Evolutionary conservation across 2,113 vertebrate species (phyloP).

Genomic region (Cettia cetti): DNA sequence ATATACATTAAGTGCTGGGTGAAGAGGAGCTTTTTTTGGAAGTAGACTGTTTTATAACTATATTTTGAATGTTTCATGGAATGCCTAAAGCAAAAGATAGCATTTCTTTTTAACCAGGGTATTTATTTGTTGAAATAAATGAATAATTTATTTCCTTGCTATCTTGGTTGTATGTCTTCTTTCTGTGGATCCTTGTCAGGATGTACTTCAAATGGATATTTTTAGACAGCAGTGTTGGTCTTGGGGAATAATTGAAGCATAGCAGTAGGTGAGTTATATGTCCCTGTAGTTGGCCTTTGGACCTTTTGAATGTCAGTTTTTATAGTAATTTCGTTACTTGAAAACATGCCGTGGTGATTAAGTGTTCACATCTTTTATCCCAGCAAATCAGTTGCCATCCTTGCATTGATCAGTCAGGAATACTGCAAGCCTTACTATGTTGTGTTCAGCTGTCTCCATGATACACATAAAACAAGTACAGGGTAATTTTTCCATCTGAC

Average conservation of each 20-base stretch:
- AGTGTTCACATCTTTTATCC: constrained; percentile 57
- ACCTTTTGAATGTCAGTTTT: constrained; percentile 58
- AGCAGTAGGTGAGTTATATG: constrained; percentile 62
- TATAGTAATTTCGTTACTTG: constrained; percentile 42
- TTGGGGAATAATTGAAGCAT: constrained; percentile 65
- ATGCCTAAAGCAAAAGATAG: constrained; percentile 40
- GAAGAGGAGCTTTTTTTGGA: background rate
- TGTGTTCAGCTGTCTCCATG: constrained; percentile 25
- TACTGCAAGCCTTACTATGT: constrained; percentile 49
- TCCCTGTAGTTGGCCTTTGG: constrained; percentile 62
- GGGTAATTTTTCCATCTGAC: constrained; percentile 28
- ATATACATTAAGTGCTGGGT: background rate
- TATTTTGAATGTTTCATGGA: constrained; percentile 37
- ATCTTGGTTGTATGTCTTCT: constrained; percentile 62
- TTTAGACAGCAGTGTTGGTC: constrained; percentile 64
- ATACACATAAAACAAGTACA: background rate
- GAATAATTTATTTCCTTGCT: constrained; percentile 64
- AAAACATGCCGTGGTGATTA: constrained; percentile 53
- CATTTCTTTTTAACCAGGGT: constrained; percentile 28
- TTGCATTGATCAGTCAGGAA: constrained; percentile 51
- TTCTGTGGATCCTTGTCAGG: constrained; percentile 64
- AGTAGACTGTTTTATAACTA: constrained; percentile 21
- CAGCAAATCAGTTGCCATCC: constrained; percentile 44
- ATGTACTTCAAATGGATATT: constrained; percentile 67
- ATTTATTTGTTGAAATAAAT: constrained; percentile 54